Conservation (phyloP, 2,888 invertebrate genomes). For the Ceraclea dissimilis region DNA sequence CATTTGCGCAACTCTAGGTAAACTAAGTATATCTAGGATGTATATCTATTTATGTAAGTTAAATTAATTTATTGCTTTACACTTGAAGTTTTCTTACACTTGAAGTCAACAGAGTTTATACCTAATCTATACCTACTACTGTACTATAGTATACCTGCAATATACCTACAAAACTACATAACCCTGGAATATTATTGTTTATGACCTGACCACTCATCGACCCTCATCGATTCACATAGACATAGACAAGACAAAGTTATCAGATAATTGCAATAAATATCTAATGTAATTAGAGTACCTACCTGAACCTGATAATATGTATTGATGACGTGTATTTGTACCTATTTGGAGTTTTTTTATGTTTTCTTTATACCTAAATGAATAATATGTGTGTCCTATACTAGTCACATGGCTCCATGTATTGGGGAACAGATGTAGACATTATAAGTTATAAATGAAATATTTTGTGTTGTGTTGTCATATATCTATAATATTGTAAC, state of each 20-base stretch:
- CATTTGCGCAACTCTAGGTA: slow-evolving; percentile 49
- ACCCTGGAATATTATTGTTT: too few species aligned
- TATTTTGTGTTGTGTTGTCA: slow-evolving; percentile 28
- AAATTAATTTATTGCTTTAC: slow-evolving; percentile 26
- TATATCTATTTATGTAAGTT: slow-evolving; percentile 29
- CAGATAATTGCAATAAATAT: too few species aligned
- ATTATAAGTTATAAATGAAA: slow-evolving; percentile 23
- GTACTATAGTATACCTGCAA: too few species aligned
- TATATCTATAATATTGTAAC: slow-evolving; percentile 24
- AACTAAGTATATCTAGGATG: slow-evolving; percentile 27
- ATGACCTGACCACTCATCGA: too few species aligned
- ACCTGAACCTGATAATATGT: too few species aligned
- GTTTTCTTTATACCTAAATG: slow-evolving; percentile 6
- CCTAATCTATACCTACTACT: too few species aligned
- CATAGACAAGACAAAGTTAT: too few species aligned
- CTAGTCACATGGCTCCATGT: slow-evolving; percentile 25
- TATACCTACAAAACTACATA: too few species aligned
- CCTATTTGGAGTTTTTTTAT: slow-evolving; percentile 19
- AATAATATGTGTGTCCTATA: slow-evolving; percentile 25
- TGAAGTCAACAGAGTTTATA: too few species aligned
- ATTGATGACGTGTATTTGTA: background rate
- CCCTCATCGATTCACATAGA: too few species aligned
- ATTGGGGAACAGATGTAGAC: slow-evolving; percentile 24
- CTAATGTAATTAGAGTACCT: too few species aligned
- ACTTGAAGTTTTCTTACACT: background rate